phyloP scores from a whole-genome alignment of 2,888 invertebrate genomes.

The Drosophila subsilvestris region DNA sequence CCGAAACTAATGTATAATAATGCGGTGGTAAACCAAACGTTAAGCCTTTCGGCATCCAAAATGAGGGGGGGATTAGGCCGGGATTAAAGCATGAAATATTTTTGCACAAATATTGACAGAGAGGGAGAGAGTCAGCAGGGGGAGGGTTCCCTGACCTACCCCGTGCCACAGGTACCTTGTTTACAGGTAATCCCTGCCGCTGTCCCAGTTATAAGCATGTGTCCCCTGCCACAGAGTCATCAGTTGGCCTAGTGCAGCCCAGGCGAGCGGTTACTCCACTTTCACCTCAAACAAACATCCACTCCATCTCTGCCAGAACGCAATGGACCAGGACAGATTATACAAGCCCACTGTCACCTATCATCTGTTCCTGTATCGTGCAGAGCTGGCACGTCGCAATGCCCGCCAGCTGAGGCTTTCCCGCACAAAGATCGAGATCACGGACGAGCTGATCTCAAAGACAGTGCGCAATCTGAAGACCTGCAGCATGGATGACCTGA shows the following conservation, averaged over 20 bases:
- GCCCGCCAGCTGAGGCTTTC: conserved; percentile 62
- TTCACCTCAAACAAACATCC: conserved; percentile 21
- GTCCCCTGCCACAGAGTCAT: conserved; percentile 4
- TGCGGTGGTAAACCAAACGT: conserved; percentile 56
- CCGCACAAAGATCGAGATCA: conserved; percentile 66
- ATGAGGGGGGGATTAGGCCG: conserved; percentile 64
- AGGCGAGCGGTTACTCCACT: conserved; percentile 26
- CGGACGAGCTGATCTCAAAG: conserved; percentile 67
- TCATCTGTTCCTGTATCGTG: conserved; percentile 68
- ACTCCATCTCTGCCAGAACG: not conserved
- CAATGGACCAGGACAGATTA: conserved; percentile 61
- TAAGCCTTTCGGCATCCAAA: conserved; percentile 30
- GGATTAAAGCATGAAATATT: conserved; percentile 74
- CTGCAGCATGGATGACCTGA: conserved; percentile 72
- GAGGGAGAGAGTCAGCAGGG: conserved; percentile 3
- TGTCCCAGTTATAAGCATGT: conserved; percentile 40
- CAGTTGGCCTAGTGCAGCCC: conserved; percentile 47
- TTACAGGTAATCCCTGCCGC: not conserved
- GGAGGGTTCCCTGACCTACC: conserved; percentile 42
- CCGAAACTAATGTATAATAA: conserved; percentile 36
- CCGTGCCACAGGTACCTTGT: conserved; percentile 3
- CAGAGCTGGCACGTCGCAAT: conserved; percentile 63
- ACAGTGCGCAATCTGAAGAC: conserved; percentile 65
- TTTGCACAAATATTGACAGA: conserved; percentile 74
- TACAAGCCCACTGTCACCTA: conserved; percentile 66